Conservation (phyloP, 2,888 invertebrate genomes). For the Notodonta dromedarius region DNA sequence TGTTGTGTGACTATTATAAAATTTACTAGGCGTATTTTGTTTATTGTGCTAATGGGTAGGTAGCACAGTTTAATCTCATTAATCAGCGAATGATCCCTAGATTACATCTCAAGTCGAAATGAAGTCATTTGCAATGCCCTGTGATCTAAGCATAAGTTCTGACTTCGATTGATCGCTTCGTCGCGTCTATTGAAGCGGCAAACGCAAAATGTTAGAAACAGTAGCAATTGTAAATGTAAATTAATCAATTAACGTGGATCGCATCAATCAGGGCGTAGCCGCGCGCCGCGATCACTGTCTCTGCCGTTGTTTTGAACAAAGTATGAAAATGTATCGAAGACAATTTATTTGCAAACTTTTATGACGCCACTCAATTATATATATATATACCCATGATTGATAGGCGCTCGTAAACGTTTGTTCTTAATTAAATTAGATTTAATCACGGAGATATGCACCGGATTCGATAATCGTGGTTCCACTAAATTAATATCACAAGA, state of each 20-base stretch:
- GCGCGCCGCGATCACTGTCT: slow-evolving; percentile 16
- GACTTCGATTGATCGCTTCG: not conserved
- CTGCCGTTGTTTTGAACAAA: slow-evolving; percentile 4
- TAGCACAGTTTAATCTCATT: too few species aligned
- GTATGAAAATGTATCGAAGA: not conserved
- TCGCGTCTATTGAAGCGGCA: not conserved
- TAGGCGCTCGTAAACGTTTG: not conserved
- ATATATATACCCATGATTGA: not conserved
- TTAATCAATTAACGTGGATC: slow-evolving; percentile 41
- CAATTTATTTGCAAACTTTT: not conserved
- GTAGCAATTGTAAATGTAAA: slow-evolving; percentile 28
- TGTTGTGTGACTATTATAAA: too few species aligned
- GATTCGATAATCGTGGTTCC: too few species aligned
- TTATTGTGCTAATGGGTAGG: too few species aligned
- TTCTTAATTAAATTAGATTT: slow-evolving; percentile 1
- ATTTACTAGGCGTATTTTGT: too few species aligned
- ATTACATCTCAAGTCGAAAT: not conserved
- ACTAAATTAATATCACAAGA: too few species aligned
- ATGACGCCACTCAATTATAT: not conserved
- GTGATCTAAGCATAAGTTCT: not conserved
- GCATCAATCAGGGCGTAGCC: slow-evolving; percentile 35
- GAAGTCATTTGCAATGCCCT: not conserved
- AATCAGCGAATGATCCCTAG: too few species aligned
- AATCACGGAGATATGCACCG: not conserved
- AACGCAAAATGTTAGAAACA: not conserved